Percentiles rank a stretch among this genome's conserved stretches.
Conservation (phyloP, 2,888 invertebrate species). For the Atrina japonica region DNA sequence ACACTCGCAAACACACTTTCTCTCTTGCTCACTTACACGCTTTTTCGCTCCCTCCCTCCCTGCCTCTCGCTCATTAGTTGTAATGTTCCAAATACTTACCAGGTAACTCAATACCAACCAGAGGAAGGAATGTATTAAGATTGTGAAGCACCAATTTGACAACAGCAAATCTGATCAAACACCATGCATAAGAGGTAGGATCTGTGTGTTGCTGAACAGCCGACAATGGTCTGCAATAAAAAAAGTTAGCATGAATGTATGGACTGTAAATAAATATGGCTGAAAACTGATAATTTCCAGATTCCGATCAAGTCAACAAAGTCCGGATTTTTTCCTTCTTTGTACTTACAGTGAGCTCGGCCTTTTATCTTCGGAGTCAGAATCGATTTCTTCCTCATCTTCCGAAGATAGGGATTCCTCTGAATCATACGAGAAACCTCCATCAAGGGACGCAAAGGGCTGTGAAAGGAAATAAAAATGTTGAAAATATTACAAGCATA, state of each 20-base stretch:
- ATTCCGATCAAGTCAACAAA: too few species aligned
- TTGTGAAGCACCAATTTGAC: conserved; percentile 91
- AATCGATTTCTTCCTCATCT: conserved; percentile 66
- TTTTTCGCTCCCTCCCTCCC: too few species aligned
- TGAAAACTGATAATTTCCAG: too few species aligned
- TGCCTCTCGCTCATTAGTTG: too few species aligned
- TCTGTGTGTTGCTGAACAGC: conserved; percentile 89
- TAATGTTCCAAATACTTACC: too few species aligned
- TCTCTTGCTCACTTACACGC: too few species aligned
- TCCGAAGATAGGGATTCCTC: conserved; percentile 80
- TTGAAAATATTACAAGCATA: too few species aligned
- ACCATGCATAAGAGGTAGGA: conserved; percentile 97
- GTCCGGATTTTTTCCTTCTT: too few species aligned
- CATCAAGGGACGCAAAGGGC: conserved; percentile 84
- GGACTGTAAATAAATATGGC: too few species aligned
- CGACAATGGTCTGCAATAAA: conserved; percentile 48
- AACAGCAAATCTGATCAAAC: conserved; percentile 93
- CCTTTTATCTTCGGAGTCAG: conserved; percentile 83
- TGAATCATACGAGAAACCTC: conserved; percentile 92
- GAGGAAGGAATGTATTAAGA: conserved; percentile 91
- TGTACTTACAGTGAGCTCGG: conserved; percentile 36
- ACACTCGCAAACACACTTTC: too few species aligned
- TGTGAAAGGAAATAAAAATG: too few species aligned
- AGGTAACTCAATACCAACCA: conserved; percentile 94
- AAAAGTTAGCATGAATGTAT: conserved; percentile 4